Base-by-base conservation (phyloP, 1,140 invertebrate genomes). In the Pogonognathellus flavescens region DNA sequence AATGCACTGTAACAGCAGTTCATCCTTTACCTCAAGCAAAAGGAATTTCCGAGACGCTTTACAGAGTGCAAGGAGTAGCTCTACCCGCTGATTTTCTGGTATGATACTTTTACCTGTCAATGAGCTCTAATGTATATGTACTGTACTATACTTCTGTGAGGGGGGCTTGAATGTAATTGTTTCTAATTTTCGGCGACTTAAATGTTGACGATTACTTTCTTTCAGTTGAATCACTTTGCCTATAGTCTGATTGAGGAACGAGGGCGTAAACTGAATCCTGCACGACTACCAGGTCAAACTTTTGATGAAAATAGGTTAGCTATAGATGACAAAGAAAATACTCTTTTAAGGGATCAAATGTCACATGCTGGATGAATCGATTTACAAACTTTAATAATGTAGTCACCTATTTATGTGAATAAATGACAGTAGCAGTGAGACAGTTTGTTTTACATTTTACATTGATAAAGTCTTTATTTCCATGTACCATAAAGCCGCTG, bases 21-120 rank as follows among this genome's bases (percentile, higher is more conserved):
- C 90, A 90, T 89, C 70, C 59, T 87, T 20, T 86, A 90, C 90
- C 96, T 25, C 89, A 93, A 22, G 91, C 92, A 8, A 91, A 92
- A 25, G 92, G 92, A 84, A 91, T 92, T 1, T 89, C 91, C 0
- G 92, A 93, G 5, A 90, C 91, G 16, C 90, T 97, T n/a, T 95
- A 96, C 89, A 92, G 97, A 89, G 94, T 98, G 89, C 97, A 99
- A 91, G 97, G 97, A 0, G 92, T 98, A 0, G 95, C 96, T 0
- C 89, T 98, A 82, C 97, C 97, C 0, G 92, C 89, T 84, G 94
- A 94, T 50, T 92, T 97, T 82, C 89, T 93, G 18, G 92, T 93
- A 89, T 91, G 91, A 86, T n/a, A n/a, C n/a, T n/a, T n/a, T n/a
- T n/a, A n/a, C n/a, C n/a, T n/a, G n/a, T n/a, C n/a, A n/a, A n/a